Base-by-base conservation (phyloP, 2,113 vertebrate genomes). In the Barbus barbus region DNA sequence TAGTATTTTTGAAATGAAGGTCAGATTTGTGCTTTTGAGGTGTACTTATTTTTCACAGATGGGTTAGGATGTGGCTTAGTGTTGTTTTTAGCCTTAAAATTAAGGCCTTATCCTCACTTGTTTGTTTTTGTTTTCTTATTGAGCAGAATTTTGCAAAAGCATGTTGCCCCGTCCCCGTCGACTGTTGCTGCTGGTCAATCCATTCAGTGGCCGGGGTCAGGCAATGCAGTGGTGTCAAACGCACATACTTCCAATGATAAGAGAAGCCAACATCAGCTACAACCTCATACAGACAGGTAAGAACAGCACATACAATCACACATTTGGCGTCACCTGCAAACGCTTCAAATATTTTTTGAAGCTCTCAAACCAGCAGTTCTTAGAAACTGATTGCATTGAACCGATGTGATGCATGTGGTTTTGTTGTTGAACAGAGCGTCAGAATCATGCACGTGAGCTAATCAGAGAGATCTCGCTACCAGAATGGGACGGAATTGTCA, bases 241-340 rank as follows among this genome's bases (percentile, higher is more conserved):
- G 51, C 93, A 96, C 46, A 95, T 98, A 89, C 91, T 97, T 74
- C 97, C 97, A 22, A 97, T 97, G 94, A 95, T 98, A 82, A 91
- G 95, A 0, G 97, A 98, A 87, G 96, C 97, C 0, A 96, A 95
- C 86, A 95, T 98, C 87, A 96, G 95, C 91, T 97, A 96, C 90
- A 97, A 97, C 93, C 94, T 97, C 87, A 96, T 97, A 89, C 96
- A 96, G 90, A 98, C 97, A 89, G 96, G 97, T 97, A 87, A 81
- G 46, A 53, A 28, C 33, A 79, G n/a, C 38, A 28, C 11, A 31
- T 3, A 6, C 9, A 24, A 44, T 24, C 20, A 18, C 31, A 58
- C 51, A 38, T 3, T 8, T 60, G 31, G 22, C 9, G 3, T 60
- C n/a, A 41, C 14, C 14, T 63, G 26, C 3, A 63, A 63, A 26